These are phyloP conservation scores for Arrhopalites spinosus DNA, from an alignment of 2,888 invertebrate species.

Conservation along the genomic window DNA sequence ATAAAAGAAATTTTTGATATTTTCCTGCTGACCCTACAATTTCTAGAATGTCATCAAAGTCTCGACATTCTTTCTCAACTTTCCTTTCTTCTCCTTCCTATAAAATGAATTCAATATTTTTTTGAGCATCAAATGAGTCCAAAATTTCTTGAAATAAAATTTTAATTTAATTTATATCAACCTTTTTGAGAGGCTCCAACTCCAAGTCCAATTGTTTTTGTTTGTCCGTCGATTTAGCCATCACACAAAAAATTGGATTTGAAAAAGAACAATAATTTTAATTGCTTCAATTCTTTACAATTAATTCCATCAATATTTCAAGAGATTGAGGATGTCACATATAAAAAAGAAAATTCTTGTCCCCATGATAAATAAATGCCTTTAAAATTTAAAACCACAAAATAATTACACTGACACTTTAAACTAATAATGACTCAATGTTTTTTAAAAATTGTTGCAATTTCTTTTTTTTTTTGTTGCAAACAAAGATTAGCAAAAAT, in stretches of 20 bases:
- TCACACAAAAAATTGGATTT: neutral
- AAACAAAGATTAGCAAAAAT: too few species aligned
- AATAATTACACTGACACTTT: too few species aligned
- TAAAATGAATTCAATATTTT: neutral
- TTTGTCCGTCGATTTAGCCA: neutral
- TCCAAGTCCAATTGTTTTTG: neutral
- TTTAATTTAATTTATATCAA: too few species aligned
- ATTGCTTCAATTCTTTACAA: neutral
- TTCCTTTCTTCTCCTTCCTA: neutral
- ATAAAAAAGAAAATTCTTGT: too few species aligned
- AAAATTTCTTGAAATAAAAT: neutral
- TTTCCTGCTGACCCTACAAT: slow-evolving; percentile 57
- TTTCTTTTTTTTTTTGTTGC: too few species aligned
- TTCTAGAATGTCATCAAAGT: slow-evolving; percentile 64
- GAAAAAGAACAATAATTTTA: neutral
- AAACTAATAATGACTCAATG: too few species aligned
- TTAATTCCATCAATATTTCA: neutral
- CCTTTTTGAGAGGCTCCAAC: slow-evolving; percentile 2
- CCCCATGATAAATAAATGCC: too few species aligned
- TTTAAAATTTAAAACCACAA: too few species aligned
- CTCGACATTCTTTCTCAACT: slow-evolving; percentile 56
- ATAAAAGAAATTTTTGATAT: slow-evolving; percentile 50
- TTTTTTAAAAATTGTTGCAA: too few species aligned
- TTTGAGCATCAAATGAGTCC: neutral
- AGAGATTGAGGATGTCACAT: neutral